Conservation (phyloP, 2,113 vertebrate species). For the Pluvianellus socialis region DNA sequence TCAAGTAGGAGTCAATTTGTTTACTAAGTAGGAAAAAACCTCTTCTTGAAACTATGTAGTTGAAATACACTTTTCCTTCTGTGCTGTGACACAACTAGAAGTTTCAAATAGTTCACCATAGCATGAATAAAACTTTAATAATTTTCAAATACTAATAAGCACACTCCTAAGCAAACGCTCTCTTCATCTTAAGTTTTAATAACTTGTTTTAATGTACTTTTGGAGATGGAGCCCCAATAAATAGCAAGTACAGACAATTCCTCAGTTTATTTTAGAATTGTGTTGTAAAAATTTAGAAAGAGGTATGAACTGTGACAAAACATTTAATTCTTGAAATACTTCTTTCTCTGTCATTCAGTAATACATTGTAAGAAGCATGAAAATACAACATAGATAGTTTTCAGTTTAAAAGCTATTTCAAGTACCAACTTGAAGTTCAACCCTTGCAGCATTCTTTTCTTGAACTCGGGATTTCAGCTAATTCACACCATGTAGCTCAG, state of each 20-base stretch:
- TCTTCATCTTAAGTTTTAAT: neutral
- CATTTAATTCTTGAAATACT: neutral
- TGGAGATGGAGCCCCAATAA: neutral
- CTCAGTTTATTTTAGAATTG: neutral
- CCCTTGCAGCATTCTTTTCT: neutral
- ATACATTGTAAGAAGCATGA: neutral
- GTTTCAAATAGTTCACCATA: neutral
- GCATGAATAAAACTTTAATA: neutral
- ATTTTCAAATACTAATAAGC: neutral
- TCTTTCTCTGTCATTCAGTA: neutral
- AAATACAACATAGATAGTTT: neutral
- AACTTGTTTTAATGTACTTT: neutral
- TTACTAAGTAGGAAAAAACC: neutral
- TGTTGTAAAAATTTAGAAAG: neutral
- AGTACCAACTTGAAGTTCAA: slow-evolving; percentile 9
- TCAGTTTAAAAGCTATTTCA: neutral
- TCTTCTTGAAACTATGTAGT: neutral
- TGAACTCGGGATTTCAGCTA: neutral
- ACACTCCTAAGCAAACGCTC: neutral
- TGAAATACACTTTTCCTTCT: neutral
- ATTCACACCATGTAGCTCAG: neutral
- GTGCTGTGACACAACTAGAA: neutral
- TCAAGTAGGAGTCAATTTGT: neutral
- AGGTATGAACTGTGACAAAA: neutral
- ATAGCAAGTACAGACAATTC: neutral